Evolutionary conservation across 2,797 vertebrate genomes (phyloP).

Genomic region (Coreius guichenoti): DNA sequence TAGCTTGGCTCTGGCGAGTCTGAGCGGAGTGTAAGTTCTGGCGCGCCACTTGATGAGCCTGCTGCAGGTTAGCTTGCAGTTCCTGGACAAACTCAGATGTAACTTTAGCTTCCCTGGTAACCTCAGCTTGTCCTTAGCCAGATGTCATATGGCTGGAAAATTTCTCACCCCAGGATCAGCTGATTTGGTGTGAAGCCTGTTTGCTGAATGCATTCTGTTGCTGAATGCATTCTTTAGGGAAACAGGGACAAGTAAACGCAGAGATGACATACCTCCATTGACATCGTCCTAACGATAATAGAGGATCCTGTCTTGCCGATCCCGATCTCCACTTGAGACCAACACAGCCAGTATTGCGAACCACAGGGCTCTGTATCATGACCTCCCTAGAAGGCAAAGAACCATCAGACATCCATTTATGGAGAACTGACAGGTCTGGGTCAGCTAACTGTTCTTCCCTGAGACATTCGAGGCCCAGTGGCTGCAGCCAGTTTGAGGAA

Average conservation of each 20-base stretch:
- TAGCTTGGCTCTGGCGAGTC: too few species aligned
- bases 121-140: not conserved
- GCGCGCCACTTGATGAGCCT: too few species aligned
- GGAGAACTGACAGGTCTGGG: constrained; percentile 30
- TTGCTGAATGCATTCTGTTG: too few species aligned
- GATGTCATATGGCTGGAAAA: constrained; percentile 12
- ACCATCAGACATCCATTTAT: constrained; percentile 23
- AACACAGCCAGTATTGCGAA: too few species aligned
- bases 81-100: not conserved
- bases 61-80: constrained; percentile 1
- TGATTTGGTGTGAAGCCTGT: too few species aligned
- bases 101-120: not conserved
- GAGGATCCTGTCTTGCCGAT: too few species aligned
- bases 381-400: not conserved
- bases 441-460: constrained; percentile 26
- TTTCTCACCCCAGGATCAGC: not conserved
- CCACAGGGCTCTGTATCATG: too few species aligned
- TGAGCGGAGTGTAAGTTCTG: too few species aligned
- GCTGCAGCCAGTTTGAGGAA: constrained; percentile 26
- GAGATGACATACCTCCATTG: not conserved
- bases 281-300: too few species aligned
- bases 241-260: not conserved
- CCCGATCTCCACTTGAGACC: too few species aligned
- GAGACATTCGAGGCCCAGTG: too few species aligned
- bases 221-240: constrained; percentile 27